Evolutionary conservation across 2,113 vertebrate species (phyloP), one percentile per base, ranked within the genome.

Genomic region (Myrmophylax atrothorax): DNA sequence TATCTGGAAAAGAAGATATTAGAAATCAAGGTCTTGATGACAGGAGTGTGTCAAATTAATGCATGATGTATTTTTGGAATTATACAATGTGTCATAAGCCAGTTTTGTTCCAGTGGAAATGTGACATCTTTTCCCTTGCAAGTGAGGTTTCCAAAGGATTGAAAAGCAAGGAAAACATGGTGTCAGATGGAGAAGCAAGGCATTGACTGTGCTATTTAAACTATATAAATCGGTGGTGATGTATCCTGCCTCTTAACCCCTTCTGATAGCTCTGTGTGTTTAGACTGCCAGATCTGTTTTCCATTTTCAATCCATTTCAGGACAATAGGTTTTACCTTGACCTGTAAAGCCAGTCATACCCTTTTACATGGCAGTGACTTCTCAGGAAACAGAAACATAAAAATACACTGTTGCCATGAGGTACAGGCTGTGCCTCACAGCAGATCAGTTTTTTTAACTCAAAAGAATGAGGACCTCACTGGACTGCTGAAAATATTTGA

Each of bases 11-110:
- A 84, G 28, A 91, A 83, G 35, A n/a, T 80, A 80, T 11, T 88
- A 86, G 82, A 93, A 91, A 93, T 95, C 77, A 95, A 59, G 35
- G 26, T 74, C 72, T 83, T 72, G 35, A 70, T 96, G 91, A 85
- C 84, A 95, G 53, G 73, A 91, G n/a, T 50, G 28, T 91, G 84
- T 94, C 81, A 82, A 78, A 94, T 91, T 75, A 95, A 96, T 95
- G 83, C 24, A 24, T 91, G 58, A 47, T 76, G 53, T 97, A 90
- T 87, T 94, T 78, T 84, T 53, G 82, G 89, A 91, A 96, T 95
- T 86, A 66, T 19, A 62, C 38, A 55, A 25, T 60, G 63, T 96
- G 94, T 90, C 92, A 92, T 95, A 94, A 97, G 84, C 91, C 84
- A 95, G 1, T 96, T 95, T 94, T 15, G 12, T 97, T 97, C 80